Conservation (phyloP, 2,113 vertebrate species). For the Limnothrissa miodon region DNA sequence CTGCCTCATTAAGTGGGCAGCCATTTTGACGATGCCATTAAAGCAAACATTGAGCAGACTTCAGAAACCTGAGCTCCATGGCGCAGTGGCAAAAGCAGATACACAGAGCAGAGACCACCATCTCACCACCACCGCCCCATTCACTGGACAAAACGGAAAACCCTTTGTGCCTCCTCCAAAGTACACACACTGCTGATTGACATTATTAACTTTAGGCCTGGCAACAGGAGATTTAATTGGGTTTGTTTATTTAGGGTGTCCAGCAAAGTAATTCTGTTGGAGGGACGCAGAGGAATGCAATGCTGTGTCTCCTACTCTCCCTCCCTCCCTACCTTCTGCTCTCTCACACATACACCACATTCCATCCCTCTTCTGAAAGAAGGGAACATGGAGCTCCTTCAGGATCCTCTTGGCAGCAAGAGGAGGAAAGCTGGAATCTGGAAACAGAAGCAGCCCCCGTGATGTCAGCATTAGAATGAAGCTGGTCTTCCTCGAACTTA, state of each 20-base stretch:
- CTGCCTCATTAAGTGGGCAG: slow-evolving; percentile 27
- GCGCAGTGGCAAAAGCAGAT: slow-evolving; percentile 29
- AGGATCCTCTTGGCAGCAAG: not conserved
- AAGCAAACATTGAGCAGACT: slow-evolving; percentile 40
- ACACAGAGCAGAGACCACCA: not conserved
- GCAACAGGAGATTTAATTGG: not conserved
- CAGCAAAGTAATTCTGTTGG: not conserved
- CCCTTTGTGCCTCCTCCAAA: not conserved
- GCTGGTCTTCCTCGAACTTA: slow-evolving; percentile 43
- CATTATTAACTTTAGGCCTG: slow-evolving; percentile 6
- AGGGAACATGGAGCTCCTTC: slow-evolving; percentile 7
- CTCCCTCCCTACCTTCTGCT: not conserved
- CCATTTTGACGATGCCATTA: slow-evolving; percentile 30
- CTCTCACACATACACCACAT: not conserved
- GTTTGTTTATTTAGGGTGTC: not conserved
- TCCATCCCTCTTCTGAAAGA: not conserved
- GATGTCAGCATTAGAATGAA: not conserved
- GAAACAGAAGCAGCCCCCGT: not conserved
- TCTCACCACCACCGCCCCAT: not conserved
- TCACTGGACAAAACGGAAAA: not conserved
- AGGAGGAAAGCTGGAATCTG: not conserved
- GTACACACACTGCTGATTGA: not conserved
- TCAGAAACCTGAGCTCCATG: slow-evolving; percentile 5
- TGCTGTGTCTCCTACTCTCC: not conserved
- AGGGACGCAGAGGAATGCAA: not conserved